Evolutionary conservation across 2,888 invertebrate species (phyloP).

Genomic region (Calephelis perditalis): DNA sequence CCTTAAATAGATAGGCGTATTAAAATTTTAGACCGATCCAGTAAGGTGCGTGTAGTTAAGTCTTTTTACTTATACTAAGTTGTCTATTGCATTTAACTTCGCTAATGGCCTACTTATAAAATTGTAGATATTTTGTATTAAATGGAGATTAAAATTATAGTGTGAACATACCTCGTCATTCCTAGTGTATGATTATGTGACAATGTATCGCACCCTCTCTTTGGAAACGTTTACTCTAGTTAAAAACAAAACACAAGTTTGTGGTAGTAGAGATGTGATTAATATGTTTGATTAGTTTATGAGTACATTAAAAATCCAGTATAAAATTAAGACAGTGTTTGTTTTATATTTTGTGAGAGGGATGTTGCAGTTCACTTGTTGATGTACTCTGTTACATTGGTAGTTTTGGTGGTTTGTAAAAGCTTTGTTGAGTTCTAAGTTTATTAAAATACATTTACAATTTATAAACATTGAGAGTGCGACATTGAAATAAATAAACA

Average conservation of each 20-base stretch:
- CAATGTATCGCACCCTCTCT: constrained; percentile 5
- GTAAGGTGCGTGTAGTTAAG: constrained; percentile 2
- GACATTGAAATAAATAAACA: not conserved
- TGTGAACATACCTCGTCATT: constrained; percentile 42
- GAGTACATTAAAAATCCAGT: not conserved
- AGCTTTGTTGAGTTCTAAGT: too few species aligned
- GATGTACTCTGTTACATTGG: too few species aligned
- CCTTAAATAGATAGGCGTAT: constrained; percentile 9
- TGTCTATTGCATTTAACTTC: constrained; percentile 58
- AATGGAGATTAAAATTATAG: constrained; percentile 31
- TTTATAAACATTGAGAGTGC: not conserved
- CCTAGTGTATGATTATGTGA: constrained; percentile 27
- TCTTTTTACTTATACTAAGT: constrained; percentile 6
- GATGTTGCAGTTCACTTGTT: too few species aligned
- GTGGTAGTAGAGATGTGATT: too few species aligned
- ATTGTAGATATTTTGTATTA: constrained; percentile 53
- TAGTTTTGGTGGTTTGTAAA: not conserved
- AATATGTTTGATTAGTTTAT: too few species aligned
- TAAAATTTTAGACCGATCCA: constrained; percentile 10
- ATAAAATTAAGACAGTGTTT: constrained; percentile 3
- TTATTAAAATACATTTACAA: too few species aligned
- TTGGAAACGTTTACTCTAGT: too few species aligned
- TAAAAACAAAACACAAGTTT: too few species aligned
- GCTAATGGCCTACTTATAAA: constrained; percentile 57
- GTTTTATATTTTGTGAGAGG: constrained; percentile 13